Conservation (phyloP, 2,113 vertebrate genomes). For the Ciconia stormi region DNA sequence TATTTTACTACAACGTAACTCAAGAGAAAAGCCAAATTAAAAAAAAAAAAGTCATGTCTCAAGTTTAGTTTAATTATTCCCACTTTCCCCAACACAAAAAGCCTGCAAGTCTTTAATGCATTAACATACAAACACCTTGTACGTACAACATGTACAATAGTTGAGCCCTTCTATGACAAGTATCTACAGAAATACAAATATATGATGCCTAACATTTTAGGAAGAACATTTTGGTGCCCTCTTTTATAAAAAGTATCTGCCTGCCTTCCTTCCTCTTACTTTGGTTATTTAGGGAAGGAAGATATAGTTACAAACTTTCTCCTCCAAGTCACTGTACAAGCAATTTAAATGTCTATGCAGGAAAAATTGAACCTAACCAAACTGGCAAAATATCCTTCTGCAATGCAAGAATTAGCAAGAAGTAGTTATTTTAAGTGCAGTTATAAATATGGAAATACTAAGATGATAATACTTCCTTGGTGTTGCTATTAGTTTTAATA, state of each 20-base stretch:
- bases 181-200: constrained; percentile 59
- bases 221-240: constrained; percentile 52
- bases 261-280: constrained; percentile 33
- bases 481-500: not conserved
- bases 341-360: not conserved
- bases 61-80: not conserved
- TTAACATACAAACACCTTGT: constrained; percentile 37
- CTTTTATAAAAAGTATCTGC: constrained; percentile 67
- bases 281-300: constrained; percentile 44
- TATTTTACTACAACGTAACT: not conserved
- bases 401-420: not conserved
- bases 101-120: constrained; percentile 10
- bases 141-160: constrained; percentile 47
- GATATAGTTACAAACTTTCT: constrained; percentile 21
- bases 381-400: not conserved
- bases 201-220: constrained; percentile 60
- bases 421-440: constrained; percentile 7
- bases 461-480: not conserved
- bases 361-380: not conserved
- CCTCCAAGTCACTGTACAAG: not conserved
- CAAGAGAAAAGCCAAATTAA: not conserved
- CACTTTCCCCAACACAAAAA: not conserved
- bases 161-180: constrained; percentile 58
- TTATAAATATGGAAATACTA: not conserved
- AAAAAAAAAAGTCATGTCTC: not conserved